Evolutionary conservation across 1,140 invertebrate genomes (phyloP).

Genomic region (Zaprionus ornatus): DNA sequence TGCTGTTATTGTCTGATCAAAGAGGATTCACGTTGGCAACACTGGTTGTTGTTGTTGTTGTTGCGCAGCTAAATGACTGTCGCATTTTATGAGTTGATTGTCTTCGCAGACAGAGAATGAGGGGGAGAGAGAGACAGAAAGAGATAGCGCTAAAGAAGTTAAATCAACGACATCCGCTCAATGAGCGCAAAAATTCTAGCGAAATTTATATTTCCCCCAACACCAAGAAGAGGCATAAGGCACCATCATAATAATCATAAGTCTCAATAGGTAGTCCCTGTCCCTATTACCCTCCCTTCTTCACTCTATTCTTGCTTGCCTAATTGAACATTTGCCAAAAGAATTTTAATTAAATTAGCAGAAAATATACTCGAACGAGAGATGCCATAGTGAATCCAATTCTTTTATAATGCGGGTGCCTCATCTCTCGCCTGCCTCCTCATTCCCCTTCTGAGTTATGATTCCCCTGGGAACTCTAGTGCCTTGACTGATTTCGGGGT

Average conservation of each 20-base stretch:
- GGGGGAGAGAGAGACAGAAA: background rate
- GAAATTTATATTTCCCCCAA: constrained; percentile 17
- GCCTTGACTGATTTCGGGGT: background rate
- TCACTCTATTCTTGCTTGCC: background rate
- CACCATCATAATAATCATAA: constrained; percentile 28
- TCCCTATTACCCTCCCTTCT: background rate
- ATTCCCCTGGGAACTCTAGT: background rate
- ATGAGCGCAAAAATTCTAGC: constrained; percentile 41
- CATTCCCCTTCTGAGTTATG: background rate
- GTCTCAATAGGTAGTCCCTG: constrained; percentile 13
- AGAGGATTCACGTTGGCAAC: background rate
- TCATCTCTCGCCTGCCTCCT: background rate
- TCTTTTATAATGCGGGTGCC: constrained; percentile 50
- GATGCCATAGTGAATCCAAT: background rate
- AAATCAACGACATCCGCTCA: constrained; percentile 79
- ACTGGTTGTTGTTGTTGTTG: constrained; percentile 1
- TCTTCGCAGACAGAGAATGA: constrained; percentile 64
- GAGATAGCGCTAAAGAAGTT: constrained; percentile 27
- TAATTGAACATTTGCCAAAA: constrained; percentile 74
- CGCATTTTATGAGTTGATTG: constrained; percentile 60
- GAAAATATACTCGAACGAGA: background rate
- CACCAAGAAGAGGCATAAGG: constrained; percentile 4
- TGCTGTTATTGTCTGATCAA: too few species aligned
- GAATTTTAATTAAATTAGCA: constrained; percentile 76
- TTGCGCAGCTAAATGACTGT: constrained; percentile 54